Percentiles rank a stretch among this genome's conserved stretches.
Evolutionary conservation across 2,888 invertebrate species (phyloP).

Genomic region (Theodoxus fluviatilis): DNA sequence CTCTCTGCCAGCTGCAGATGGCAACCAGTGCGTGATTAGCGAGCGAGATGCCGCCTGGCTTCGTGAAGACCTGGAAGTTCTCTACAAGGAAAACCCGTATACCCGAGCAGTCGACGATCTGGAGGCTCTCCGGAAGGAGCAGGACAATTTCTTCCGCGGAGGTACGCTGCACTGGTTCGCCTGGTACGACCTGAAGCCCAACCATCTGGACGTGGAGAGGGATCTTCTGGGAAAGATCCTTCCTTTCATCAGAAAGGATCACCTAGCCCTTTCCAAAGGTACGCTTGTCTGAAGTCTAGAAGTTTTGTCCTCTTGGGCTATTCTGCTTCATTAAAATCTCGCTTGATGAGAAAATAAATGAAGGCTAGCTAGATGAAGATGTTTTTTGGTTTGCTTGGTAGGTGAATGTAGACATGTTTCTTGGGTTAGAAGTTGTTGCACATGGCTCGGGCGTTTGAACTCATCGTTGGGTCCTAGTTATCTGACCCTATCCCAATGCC

Average conservation of each 20-base stretch:
- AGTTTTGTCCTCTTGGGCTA: too few species aligned
- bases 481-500: too few species aligned
- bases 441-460: too few species aligned
- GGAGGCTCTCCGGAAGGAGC: constrained; percentile 33
- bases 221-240: constrained; percentile 20
- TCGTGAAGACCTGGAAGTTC: constrained; percentile 36
- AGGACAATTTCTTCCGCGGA: constrained; percentile 39
- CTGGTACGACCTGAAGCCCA: constrained; percentile 35
- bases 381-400: too few species aligned
- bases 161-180: constrained; percentile 40
- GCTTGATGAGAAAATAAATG: too few species aligned
- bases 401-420: too few species aligned
- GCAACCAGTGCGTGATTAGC: constrained; percentile 17
- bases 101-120: constrained; percentile 17
- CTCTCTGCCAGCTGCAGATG: constrained; percentile 27
- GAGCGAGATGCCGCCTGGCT: constrained; percentile 35
- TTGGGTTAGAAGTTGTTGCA: too few species aligned
- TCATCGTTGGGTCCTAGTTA: too few species aligned
- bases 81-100: constrained; percentile 33
- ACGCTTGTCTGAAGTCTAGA: constrained; percentile 28
- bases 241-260: too few species aligned
- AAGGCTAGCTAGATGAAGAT: too few species aligned
- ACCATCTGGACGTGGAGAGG: constrained; percentile 37
- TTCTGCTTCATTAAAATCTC: too few species aligned
- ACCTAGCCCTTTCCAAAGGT: constrained; percentile 22